Percentiles rank a stretch among this genome's conserved stretches.
phyloP scores from a whole-genome alignment of 2,113 vertebrate species.

The Pangasianodon gigas region DNA sequence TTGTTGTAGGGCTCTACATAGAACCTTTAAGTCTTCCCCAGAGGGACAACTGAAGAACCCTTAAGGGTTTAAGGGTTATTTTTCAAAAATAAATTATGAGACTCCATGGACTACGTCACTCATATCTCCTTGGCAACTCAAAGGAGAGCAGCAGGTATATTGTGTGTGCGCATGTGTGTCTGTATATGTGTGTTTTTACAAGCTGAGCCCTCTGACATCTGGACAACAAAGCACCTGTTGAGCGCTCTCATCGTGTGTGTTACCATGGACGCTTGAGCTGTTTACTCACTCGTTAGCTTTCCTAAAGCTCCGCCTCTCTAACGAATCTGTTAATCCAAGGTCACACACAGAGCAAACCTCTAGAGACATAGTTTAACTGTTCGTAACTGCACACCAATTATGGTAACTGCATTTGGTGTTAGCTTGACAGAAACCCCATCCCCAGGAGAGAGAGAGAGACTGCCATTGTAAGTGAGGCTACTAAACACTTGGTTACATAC shows the following conservation, averaged over 20 bases:
- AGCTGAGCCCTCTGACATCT: background rate
- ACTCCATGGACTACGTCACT: background rate
- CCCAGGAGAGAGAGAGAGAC: too few species aligned
- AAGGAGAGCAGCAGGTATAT: background rate
- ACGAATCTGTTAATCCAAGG: background rate
- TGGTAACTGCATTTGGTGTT: background rate
- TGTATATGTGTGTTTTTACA: background rate
- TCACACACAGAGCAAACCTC: background rate
- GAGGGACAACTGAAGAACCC: background rate
- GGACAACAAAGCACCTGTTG: background rate
- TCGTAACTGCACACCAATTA: background rate
- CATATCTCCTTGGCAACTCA: background rate
- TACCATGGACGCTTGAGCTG: background rate
- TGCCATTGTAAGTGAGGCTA: too few species aligned
- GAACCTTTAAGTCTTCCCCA: background rate
- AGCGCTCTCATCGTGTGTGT: background rate
- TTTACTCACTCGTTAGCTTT: background rate
- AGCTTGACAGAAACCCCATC: background rate
- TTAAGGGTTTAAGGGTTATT: background rate
- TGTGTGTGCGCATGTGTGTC: background rate
- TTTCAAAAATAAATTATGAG: background rate
- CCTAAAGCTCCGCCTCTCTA: background rate
- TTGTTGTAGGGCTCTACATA: background rate
- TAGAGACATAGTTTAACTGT: background rate
- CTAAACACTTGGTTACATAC: too few species aligned